Percentiles rank a stretch among this genome's conserved stretches.
Conservation (phyloP, 2,113 vertebrate genomes). For the Neomonachus schauinslandi region DNA sequence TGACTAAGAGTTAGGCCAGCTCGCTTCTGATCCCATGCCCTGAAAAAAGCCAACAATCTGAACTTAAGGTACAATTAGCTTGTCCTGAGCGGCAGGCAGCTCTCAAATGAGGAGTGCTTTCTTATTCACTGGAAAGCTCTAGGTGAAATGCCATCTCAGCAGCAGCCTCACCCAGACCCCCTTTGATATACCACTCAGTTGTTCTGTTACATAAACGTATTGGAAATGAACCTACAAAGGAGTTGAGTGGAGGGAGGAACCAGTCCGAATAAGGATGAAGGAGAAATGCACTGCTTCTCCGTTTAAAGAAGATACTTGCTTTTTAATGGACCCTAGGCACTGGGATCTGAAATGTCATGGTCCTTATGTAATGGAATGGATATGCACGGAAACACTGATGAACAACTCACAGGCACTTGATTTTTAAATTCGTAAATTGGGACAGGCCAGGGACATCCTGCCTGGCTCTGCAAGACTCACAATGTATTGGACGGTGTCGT, state of each 20-base stretch:
- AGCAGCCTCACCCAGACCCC: not conserved
- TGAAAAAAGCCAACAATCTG: constrained; percentile 36
- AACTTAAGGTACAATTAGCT: constrained; percentile 60
- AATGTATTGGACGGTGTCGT: not conserved
- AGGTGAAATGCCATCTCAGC: constrained; percentile 71
- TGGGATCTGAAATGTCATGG: not conserved
- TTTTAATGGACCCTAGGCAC: constrained; percentile 40
- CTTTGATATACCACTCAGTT: constrained; percentile 56
- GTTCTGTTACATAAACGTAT: constrained; percentile 78
- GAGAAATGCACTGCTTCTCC: not conserved
- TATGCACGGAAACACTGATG: not conserved
- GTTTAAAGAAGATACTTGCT: not conserved
- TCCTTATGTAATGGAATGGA: not conserved
- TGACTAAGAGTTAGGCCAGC: not conserved
- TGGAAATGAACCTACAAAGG: constrained; percentile 80
- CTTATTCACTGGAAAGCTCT: constrained; percentile 68
- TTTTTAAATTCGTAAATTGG: constrained; percentile 29
- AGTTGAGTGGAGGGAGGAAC: constrained; percentile 61
- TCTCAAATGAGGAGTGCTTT: constrained; percentile 69
- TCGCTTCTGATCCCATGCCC: not conserved
- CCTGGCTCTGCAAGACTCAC: not conserved
- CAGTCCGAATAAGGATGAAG: constrained; percentile 65
- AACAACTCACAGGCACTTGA: constrained; percentile 22
- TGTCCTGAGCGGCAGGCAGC: constrained; percentile 62
- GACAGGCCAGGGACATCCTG: not conserved